phyloP scores from a whole-genome alignment of 2,888 invertebrate species.

The Clitarchus hookeri region DNA sequence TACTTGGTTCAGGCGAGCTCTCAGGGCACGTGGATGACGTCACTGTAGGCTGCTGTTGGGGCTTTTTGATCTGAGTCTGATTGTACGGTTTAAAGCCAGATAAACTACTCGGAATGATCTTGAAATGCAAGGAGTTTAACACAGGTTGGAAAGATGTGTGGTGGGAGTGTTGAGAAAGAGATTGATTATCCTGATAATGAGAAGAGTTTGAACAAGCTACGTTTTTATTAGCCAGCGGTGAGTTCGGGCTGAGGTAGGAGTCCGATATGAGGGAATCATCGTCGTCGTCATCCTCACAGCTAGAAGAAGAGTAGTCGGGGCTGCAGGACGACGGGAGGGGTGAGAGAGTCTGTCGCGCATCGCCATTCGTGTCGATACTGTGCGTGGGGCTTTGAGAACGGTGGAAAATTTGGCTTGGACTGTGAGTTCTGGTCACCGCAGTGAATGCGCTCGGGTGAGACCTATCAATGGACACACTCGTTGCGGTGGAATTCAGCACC shows the following conservation, averaged over 20 bases:
- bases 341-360: background rate
- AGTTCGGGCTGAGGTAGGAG: slow-evolving; percentile 22
- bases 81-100: slow-evolving; percentile 32
- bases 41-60: slow-evolving; percentile 30
- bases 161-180: slow-evolving; percentile 29
- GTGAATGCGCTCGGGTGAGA: slow-evolving; percentile 56
- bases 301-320: background rate
- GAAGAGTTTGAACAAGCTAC: slow-evolving; percentile 25
- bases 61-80: slow-evolving; percentile 30
- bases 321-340: background rate
- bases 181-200: slow-evolving; percentile 31
- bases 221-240: slow-evolving; percentile 12
- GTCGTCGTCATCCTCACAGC: slow-evolving; percentile 15
- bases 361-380: slow-evolving; percentile 32
- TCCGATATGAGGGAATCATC: slow-evolving; percentile 21
- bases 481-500: slow-evolving; percentile 32
- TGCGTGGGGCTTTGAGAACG: slow-evolving; percentile 39
- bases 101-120: slow-evolving; percentile 26
- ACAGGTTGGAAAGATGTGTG: slow-evolving; percentile 17
- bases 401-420: slow-evolving; percentile 23
- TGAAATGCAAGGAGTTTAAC: slow-evolving; percentile 22
- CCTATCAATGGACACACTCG: slow-evolving; percentile 35
- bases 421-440: slow-evolving; percentile 47
- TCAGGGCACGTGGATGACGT: slow-evolving; percentile 27
- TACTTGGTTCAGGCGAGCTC: background rate